These are phyloP conservation scores for Trichonephila inaurata DNA, from an alignment of 1,140 invertebrate genomes.

Conservation along the genomic window DNA sequence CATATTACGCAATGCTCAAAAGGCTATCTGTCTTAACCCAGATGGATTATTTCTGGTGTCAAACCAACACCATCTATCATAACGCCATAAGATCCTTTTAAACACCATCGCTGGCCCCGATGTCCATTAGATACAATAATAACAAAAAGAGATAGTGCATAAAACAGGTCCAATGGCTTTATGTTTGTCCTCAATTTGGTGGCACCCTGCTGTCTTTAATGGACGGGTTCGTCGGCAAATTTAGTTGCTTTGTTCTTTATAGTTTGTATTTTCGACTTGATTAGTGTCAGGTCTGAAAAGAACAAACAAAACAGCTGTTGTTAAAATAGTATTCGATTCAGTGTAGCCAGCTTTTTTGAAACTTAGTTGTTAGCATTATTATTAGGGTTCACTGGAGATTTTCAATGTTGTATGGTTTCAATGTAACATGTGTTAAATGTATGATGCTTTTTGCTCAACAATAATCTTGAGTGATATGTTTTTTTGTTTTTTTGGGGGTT, in stretches of 20 bases:
- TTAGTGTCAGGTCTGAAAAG: constrained; percentile 38
- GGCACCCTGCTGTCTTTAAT: constrained; percentile 52
- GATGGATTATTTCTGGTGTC: constrained; percentile 75
- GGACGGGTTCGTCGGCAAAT: constrained; percentile 68
- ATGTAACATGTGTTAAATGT: no score
- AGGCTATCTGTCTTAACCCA: constrained; percentile 62
- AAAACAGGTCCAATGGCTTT: constrained; percentile 66
- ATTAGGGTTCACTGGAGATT: no score
- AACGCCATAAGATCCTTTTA: constrained; percentile 64
- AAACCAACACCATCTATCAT: constrained; percentile 72
- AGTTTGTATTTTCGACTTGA: not conserved
- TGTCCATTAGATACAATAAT: constrained; percentile 75
- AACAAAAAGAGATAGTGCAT: constrained; percentile 36
- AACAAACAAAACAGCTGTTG: constrained; percentile 6
- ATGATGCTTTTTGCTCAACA: no score
- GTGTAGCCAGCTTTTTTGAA: not conserved
- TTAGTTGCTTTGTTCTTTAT: constrained; percentile 68
- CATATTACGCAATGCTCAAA: constrained; percentile 33
- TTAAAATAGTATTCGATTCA: constrained; percentile 14
- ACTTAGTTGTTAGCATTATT: no score
- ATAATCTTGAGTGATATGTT: no score
- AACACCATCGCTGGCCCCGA: constrained; percentile 33
- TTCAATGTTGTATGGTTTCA: no score
- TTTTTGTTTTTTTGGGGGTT: no score
- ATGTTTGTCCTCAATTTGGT: constrained; percentile 75